Evolutionary conservation across 2,113 vertebrate species (phyloP).

Genomic region (Microcebus tavaratra): DNA sequence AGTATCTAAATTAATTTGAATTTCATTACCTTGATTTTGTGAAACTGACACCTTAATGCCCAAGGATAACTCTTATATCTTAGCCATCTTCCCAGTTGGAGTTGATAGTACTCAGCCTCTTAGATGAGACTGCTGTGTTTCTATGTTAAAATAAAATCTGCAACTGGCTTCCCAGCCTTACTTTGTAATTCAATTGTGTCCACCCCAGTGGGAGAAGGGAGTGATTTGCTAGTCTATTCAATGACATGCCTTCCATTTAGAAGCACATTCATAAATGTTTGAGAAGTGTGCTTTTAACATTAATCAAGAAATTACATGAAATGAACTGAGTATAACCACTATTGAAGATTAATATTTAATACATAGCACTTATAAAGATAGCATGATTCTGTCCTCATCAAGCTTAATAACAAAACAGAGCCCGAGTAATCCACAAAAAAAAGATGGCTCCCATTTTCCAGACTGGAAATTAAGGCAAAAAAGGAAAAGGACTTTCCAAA

Average conservation of each 20-base stretch:
- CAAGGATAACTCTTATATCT: neutral
- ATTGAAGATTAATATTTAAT: conserved; percentile 69
- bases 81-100: neutral
- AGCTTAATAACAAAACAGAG: conserved; percentile 31
- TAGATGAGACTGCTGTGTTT: neutral
- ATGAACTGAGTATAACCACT: conserved; percentile 42
- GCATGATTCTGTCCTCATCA: conserved; percentile 22
- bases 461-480: neutral
- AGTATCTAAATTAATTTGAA: conserved; percentile 54
- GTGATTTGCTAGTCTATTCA: conserved; percentile 55
- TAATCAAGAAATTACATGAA: conserved; percentile 71
- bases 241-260: conserved; percentile 51
- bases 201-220: neutral
- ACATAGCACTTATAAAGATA: conserved; percentile 35
- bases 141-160: conserved; percentile 27
- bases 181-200: conserved; percentile 24
- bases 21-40: conserved; percentile 15
- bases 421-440: neutral
- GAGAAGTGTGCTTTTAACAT: conserved; percentile 67
- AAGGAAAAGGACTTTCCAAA: neutral
- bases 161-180: neutral
- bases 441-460: neutral
- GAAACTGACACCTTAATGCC: neutral
- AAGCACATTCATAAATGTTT: conserved; percentile 68
- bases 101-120: neutral